phyloP scores from a whole-genome alignment of 1,140 invertebrate genomes.

The Conopomorpha cramerella region DNA sequence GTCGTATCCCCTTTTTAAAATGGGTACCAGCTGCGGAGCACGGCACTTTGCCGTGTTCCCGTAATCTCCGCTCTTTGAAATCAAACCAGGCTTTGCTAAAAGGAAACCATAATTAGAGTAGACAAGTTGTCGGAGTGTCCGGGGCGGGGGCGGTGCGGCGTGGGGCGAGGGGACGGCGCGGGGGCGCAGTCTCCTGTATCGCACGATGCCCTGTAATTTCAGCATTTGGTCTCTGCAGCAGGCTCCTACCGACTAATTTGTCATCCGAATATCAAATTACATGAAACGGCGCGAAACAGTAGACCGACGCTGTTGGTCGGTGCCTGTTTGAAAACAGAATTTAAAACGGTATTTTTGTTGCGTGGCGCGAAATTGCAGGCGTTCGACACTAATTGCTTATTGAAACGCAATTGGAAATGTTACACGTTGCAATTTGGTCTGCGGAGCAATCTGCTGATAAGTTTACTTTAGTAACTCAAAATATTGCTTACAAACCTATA shows the following conservation, averaged over 20 bases:
- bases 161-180: conserved; percentile 2
- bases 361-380: conserved; percentile 25
- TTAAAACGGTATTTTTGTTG: conserved; percentile 34
- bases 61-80: conserved; percentile 20
- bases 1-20: too few relatives aligned
- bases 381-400: conserved; percentile 27
- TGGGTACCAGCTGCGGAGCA: too few relatives aligned
- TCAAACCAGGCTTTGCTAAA: conserved; percentile 20
- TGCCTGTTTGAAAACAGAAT: conserved; percentile 48
- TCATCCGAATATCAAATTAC: conserved; percentile 57
- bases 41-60: conserved; percentile 21
- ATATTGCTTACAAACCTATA: too few relatives aligned
- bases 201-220: conserved; percentile 35
- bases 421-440: too few relatives aligned
- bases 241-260: conserved; percentile 43
- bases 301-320: conserved; percentile 28
- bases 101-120: conserved; percentile 31
- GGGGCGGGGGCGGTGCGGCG: conserved; percentile 5
- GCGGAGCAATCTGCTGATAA: too few relatives aligned
- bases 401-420: conserved; percentile 34
- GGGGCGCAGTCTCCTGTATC: conserved; percentile 5
- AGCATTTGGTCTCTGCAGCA: conserved; percentile 16
- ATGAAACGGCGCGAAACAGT: conserved; percentile 48
- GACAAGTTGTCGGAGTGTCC: conserved; percentile 12
- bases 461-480: too few relatives aligned